A percentile compares a stretch with the other conserved stretches of the same genome.
These are phyloP conservation scores for Agrilus cyanescens DNA, from an alignment of 2,888 invertebrate species.

Conservation along the genomic window DNA sequence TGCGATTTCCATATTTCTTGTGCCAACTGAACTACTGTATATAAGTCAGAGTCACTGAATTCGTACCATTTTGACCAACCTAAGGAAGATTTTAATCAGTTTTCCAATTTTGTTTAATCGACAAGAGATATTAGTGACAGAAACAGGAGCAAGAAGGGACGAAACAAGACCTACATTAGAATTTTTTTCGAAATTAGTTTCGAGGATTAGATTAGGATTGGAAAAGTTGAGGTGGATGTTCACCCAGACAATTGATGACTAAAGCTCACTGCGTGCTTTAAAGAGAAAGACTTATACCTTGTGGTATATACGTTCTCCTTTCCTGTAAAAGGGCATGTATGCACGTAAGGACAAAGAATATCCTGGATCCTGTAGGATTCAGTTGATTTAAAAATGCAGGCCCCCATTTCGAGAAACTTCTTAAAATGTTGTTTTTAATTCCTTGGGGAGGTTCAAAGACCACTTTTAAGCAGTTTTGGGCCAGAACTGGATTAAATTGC, in stretches of 20 bases:
- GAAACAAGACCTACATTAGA: no score
- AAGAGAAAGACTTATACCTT: no score
- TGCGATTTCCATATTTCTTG: slow-evolving; percentile 32
- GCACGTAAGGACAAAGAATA: slow-evolving; percentile 71
- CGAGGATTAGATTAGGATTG: no score
- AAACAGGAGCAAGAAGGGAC: no score
- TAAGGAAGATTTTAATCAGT: slow-evolving; percentile 19
- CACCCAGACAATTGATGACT: no score
- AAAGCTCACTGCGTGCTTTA: no score
- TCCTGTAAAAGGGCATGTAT: slow-evolving; percentile 86
- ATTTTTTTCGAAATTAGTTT: no score
- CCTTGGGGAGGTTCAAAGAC: slow-evolving; percentile 78
- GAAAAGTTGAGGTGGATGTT: no score
- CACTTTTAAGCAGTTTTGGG: slow-evolving; percentile 69
- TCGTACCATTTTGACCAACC: slow-evolving; percentile 87
- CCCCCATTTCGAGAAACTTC: slow-evolving; percentile 63
- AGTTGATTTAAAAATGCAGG: slow-evolving; percentile 30
- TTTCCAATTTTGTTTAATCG: no score
- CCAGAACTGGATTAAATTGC: slow-evolving; percentile 60
- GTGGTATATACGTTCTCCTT: slow-evolving; percentile 82
- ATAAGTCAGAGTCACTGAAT: slow-evolving; percentile 71
- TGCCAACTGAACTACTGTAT: slow-evolving; percentile 57
- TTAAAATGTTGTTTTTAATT: slow-evolving; percentile 65
- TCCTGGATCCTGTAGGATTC: slow-evolving; percentile 28
- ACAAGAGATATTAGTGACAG: no score